Evolutionary conservation across 2,113 vertebrate genomes (phyloP).

Genomic region (Argyrosomus japonicus): DNA sequence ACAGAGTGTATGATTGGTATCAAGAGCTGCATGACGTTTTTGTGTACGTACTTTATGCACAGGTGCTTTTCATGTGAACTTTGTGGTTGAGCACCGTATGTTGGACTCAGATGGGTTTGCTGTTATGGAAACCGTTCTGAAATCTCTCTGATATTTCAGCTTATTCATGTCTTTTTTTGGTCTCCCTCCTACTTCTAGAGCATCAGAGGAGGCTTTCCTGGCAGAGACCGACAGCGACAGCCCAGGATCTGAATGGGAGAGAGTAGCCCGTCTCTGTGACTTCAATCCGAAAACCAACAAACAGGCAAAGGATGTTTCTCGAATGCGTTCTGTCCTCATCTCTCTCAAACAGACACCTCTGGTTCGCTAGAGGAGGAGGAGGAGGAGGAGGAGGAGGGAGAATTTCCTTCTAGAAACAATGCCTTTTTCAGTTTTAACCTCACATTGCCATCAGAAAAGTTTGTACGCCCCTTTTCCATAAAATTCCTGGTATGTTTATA

Average conservation of each 20-base stretch:
- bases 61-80: conserved; percentile 22
- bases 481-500: conserved; percentile 50
- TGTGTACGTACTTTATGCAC: conserved; percentile 13
- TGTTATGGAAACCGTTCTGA: neutral
- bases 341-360: conserved; percentile 97
- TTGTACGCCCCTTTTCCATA: conserved; percentile 55
- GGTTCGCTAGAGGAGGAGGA: conserved; percentile 85
- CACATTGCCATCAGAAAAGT: conserved; percentile 49
- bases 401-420: conserved; percentile 51
- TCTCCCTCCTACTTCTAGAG: conserved; percentile 78
- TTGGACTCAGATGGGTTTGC: conserved; percentile 21
- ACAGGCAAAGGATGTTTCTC: conserved; percentile 97
- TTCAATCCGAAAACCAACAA: conserved; percentile 99
- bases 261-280: conserved; percentile 96
- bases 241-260: conserved; percentile 95
- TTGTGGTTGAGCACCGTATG: conserved; percentile 6
- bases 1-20: conserved; percentile 8
- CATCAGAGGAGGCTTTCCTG: conserved; percentile 95
- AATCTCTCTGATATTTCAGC: neutral
- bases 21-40: conserved; percentile 58
- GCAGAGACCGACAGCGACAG: conserved; percentile 92
- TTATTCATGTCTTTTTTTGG: neutral
- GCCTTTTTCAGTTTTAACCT: conserved; percentile 71
- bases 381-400: neutral
- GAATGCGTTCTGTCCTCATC: conserved; percentile 98